Evolutionary conservation across 2,113 vertebrate genomes (phyloP).

Genomic region (Cyanistes caeruleus): DNA sequence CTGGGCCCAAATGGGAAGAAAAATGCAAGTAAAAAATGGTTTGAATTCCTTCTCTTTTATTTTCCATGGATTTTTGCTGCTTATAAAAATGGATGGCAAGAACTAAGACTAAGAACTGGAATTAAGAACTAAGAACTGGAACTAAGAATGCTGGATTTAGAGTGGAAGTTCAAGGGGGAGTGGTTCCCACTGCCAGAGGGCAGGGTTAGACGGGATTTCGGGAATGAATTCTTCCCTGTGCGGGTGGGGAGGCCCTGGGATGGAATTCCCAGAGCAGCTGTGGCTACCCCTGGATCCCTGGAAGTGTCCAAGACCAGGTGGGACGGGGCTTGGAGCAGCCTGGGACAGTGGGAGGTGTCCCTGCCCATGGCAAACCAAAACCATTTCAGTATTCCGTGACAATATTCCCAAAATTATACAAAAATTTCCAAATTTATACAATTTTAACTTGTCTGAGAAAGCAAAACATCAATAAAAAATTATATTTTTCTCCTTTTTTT

Average conservation of each 20-base stretch:
- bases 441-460: background rate
- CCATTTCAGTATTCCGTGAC: background rate
- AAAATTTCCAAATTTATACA: background rate
- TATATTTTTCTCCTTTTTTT: background rate
- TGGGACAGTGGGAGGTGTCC: background rate
- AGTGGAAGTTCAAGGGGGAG: background rate
- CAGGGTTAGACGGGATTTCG: background rate
- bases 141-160: background rate
- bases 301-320: background rate
- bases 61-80: background rate
- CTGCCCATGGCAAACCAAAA: background rate
- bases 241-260: accelerated
- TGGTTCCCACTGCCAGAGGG: background rate
- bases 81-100: background rate
- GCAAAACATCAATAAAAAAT: background rate
- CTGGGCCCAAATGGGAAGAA: background rate
- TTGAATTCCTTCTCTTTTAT: background rate
- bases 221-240: background rate
- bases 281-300: background rate
- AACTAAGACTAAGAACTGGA: background rate
- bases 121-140: background rate
- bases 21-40: background rate
- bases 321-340: accelerated
- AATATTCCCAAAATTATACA: background rate
- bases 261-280: background rate